These are phyloP conservation scores for Entomyzon cyanotis DNA, from an alignment of 2,113 vertebrate genomes.

Conservation along the genomic window DNA sequence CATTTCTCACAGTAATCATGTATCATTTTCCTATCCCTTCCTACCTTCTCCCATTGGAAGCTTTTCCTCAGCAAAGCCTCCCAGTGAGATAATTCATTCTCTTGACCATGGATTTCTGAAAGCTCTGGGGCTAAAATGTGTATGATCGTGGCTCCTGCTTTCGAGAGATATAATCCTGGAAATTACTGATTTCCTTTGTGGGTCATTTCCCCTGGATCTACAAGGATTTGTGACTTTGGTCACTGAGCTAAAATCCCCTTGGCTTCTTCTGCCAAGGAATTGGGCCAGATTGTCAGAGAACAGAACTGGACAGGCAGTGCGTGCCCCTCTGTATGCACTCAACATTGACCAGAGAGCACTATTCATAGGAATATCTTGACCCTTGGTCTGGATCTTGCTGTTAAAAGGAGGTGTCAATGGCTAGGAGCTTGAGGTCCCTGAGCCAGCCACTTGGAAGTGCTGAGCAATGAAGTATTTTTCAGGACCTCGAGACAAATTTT, in stretches of 20 bases:
- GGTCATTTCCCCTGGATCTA: not conserved
- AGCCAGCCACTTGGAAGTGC: not conserved
- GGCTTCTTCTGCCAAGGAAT: not conserved
- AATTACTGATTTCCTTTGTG: not conserved
- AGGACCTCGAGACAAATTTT: not conserved
- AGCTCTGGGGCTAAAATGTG: not conserved
- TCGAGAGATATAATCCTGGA: not conserved
- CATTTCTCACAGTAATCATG: not conserved
- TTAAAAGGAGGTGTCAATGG: not conserved
- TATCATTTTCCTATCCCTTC: not conserved
- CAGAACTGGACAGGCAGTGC: not conserved
- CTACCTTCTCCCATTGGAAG: not conserved
- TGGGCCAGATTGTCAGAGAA: not conserved
- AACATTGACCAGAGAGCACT: not conserved
- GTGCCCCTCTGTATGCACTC: not conserved
- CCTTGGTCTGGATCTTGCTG: not conserved
- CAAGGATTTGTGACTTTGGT: not conserved
- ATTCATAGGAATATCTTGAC: not conserved
- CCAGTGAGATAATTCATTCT: not conserved
- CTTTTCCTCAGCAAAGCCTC: not conserved
- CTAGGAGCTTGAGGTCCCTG: not conserved
- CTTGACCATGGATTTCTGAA: not conserved
- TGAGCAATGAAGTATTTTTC: not conserved
- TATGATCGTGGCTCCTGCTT: not conserved
- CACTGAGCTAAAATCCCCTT: not conserved